Evolutionary conservation across 2,888 invertebrate genomes (phyloP), one percentile per base, ranked within the genome.

Genomic region (Diaperis boleti): DNA sequence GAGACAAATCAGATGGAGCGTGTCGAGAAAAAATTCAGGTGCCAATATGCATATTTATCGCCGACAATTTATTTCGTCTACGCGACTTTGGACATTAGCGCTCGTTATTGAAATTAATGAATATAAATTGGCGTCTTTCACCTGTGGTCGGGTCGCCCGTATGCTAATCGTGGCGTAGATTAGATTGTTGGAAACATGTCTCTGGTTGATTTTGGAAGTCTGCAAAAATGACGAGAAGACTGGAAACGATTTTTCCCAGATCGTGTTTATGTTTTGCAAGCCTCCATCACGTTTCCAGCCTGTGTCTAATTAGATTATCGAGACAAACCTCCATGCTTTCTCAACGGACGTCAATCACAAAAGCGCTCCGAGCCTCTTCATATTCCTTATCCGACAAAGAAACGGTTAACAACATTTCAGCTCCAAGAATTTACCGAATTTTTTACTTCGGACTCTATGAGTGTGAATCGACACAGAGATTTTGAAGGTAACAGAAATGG

Each of bases 241-340:
- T 31, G n/a, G n/a, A n/a, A n/a, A n/a, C n/a, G n/a, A n/a, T n/a
- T n/a, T n/a, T n/a, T n/a, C n/a, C n/a, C n/a, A n/a, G n/a, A n/a
- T n/a, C n/a, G 49, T 33, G 33, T 10, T 33, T n/a, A 22, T n/a
- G 26, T 52, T 37, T 52, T 26, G 49, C 49, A 49, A 49, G 49
- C 11, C 18, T 15, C 20, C 18, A 17, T 54, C 54, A 54, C 54
- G 54, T 41, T 54, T 54, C 42, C 14, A 39, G 15, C 17, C 54
- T 54, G 54, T 42, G 18, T 26, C 41, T 54, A 54, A 54, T 54
- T 54, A 54, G 54, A 54, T 54, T 54, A 54, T 54, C 42, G 41
- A 54, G 54, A 54, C 54, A 42, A 54, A 41, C 54, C 54, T 54
- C 26, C 54, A 41, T 29, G 54, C 41, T 54, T 54, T 42, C 54